Percentiles rank a stretch among this genome's conserved stretches.
phyloP scores from a whole-genome alignment of 2,797 vertebrate genomes.

The Eulemur coronatus region DNA sequence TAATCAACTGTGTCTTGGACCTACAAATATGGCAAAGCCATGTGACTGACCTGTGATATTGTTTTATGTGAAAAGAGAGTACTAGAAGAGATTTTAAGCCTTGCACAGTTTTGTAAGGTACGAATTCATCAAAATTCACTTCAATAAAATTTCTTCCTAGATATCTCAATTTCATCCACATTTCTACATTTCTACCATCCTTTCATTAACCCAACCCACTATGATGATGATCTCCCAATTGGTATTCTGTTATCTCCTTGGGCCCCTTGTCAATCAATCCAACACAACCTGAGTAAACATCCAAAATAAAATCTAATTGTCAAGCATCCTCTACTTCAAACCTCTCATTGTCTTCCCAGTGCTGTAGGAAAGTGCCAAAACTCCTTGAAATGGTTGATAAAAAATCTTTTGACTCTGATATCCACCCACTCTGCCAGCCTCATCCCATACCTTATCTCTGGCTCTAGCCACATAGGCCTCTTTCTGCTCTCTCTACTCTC shows the following conservation, averaged over 20 bases:
- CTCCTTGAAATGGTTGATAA: background rate
- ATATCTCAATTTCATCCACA: background rate
- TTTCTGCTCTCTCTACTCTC: background rate
- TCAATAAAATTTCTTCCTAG: background rate
- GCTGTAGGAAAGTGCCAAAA: rapidly evolving
- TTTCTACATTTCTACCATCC: background rate
- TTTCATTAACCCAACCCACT: background rate
- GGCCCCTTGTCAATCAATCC: background rate
- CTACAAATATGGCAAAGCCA: background rate
- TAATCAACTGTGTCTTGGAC: background rate
- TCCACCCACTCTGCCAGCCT: no score
- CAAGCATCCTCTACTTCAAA: background rate
- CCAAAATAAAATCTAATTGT: background rate
- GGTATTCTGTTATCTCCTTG: background rate
- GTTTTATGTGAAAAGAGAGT: rapidly evolving
- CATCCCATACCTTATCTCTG: background rate
- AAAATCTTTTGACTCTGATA: background rate
- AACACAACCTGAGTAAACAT: background rate
- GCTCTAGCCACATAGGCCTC: rapidly evolving
- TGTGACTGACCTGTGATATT: background rate
- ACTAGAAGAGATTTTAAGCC: background rate
- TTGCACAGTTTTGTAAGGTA: background rate
- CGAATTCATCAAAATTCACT: background rate
- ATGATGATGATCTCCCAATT: background rate
- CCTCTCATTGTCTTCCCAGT: background rate